Conservation (phyloP, 2,888 invertebrate species). For the Noctua fimbriata region DNA sequence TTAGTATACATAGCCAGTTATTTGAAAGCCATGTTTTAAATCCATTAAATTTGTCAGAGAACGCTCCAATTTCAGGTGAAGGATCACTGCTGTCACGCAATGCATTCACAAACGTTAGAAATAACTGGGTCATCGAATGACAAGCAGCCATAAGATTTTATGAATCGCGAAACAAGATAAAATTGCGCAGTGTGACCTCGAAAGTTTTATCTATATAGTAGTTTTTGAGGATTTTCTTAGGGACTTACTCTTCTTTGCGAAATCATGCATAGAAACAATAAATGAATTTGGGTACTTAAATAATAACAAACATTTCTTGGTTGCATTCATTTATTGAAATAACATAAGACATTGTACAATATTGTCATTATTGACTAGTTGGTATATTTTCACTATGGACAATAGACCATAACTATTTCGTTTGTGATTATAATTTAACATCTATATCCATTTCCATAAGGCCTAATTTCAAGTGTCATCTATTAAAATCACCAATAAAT, state of each 20-base stretch:
- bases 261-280: background rate
- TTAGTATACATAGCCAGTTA: background rate
- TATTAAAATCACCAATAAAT: conserved; percentile 52
- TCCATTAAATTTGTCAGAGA: conserved; percentile 1
- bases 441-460: conserved; percentile 67
- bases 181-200: conserved; percentile 8
- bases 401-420: conserved; percentile 72
- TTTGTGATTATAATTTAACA: conserved; percentile 70
- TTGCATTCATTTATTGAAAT: conserved; percentile 76
- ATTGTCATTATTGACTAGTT: conserved; percentile 73
- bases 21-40: background rate
- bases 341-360: conserved; percentile 74
- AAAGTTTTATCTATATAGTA: background rate
- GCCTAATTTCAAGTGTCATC: conserved; percentile 66
- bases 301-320: conserved; percentile 28
- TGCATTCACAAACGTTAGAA: conserved; percentile 28
- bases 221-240: background rate
- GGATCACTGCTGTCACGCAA: conserved; percentile 18
- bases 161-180: conserved; percentile 18
- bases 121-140: conserved; percentile 43
- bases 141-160: conserved; percentile 34
- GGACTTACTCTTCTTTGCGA: background rate
- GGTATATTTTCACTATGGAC: conserved; percentile 69
- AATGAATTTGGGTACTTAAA: background rate
- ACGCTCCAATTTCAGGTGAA: background rate